Percentiles rank a stretch among this genome's conserved stretches.
These are phyloP conservation scores for Chaetops frenatus DNA, from an alignment of 2,113 vertebrate species.

Conservation along the genomic window DNA sequence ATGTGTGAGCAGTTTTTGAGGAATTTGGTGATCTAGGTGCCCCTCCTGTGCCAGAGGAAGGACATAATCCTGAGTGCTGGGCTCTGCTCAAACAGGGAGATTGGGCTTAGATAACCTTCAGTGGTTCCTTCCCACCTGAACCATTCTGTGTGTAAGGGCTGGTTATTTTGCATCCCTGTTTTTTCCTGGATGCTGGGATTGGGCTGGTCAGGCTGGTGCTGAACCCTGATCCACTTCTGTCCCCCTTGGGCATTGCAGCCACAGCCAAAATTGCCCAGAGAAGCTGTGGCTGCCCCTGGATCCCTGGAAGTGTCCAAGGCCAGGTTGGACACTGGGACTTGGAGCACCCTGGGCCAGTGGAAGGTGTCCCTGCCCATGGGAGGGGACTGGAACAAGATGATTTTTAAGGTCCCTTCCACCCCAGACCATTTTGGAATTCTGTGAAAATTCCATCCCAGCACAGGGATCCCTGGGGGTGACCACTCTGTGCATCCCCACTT, in stretches of 20 bases:
- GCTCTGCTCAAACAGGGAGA: neutral
- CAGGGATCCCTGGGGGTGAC: neutral
- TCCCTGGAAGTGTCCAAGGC: neutral
- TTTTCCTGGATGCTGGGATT: neutral
- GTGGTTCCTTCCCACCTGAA: neutral
- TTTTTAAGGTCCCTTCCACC: neutral
- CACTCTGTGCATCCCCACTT: too few relatives aligned
- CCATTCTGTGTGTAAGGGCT: neutral
- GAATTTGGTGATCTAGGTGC: neutral
- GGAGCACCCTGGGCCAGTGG: neutral
- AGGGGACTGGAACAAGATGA: neutral
- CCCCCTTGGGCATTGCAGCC: neutral
- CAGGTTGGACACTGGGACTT: accelerated
- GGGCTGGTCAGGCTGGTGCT: neutral
- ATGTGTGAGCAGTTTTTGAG: neutral
- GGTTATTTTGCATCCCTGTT: neutral
- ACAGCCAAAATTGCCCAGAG: neutral
- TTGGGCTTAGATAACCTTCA: neutral
- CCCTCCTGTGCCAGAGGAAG: neutral
- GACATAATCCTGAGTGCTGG: neutral
- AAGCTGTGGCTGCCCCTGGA: neutral
- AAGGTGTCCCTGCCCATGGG: neutral
- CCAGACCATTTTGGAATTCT: neutral
- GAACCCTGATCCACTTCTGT: neutral
- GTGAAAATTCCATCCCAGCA: neutral